Evolutionary conservation across 2,797 vertebrate genomes (phyloP).

Genomic region (Pipistrellus kuhlii): DNA sequence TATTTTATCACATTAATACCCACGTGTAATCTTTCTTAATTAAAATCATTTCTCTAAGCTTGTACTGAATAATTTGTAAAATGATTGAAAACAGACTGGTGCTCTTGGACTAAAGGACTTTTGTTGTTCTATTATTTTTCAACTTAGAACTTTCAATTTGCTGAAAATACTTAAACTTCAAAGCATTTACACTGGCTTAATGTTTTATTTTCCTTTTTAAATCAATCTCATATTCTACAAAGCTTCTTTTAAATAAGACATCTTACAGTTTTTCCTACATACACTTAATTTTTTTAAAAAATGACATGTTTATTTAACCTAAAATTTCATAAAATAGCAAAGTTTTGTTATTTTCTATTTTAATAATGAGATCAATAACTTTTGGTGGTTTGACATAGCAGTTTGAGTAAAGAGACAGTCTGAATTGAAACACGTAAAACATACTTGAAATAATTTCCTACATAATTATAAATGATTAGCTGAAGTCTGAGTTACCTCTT

Average conservation of each 20-base stretch:
- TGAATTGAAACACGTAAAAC: constrained; percentile 28
- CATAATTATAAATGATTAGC: constrained; percentile 44
- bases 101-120: constrained; percentile 52
- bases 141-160: constrained; percentile 53
- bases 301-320: constrained; percentile 43
- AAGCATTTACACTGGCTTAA: constrained; percentile 31
- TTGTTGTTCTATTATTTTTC: constrained; percentile 50
- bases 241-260: constrained; percentile 41
- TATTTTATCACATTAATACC: constrained; percentile 70
- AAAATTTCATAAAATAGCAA: constrained; percentile 56
- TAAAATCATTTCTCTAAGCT: constrained; percentile 65
- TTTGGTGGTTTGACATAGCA: constrained; percentile 56
- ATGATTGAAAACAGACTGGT: constrained; percentile 66
- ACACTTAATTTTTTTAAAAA: constrained; percentile 6
- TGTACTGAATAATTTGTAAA: constrained; percentile 71
- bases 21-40: constrained; percentile 68
- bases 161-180: constrained; percentile 69
- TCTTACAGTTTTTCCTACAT: constrained; percentile 20
- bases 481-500: constrained; percentile 37
- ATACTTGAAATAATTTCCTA: constrained; percentile 56
- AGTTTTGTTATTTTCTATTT: constrained; percentile 35
- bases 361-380: constrained; percentile 48
- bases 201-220: constrained; percentile 63
- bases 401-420: constrained; percentile 50
- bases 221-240: constrained; percentile 32